Base-by-base conservation (phyloP, 2,113 vertebrate genomes). In the Geothlypis trichas region DNA sequence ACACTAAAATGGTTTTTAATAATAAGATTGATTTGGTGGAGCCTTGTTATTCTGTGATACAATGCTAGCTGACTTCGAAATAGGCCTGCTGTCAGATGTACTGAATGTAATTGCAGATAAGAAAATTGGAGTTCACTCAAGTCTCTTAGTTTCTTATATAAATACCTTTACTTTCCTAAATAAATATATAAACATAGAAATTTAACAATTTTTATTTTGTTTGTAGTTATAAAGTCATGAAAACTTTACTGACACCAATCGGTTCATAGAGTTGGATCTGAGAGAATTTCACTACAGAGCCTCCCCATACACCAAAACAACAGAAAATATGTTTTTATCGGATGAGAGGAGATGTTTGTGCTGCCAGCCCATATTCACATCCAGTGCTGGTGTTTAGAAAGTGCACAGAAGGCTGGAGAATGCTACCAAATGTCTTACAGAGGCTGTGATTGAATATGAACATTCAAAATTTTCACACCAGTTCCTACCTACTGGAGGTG, bases 21-120 rank as follows among this genome's bases (percentile, higher is more conserved):
- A 57, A n/a, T 26, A 71, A 75, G 9, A 68, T 59, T 21, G 5
- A 13, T 62, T 74, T 81, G 31, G 17, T 0, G 0, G 15, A 55
- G 35, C 8, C 19, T 84, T 52, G 28, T 2, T 73, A 4, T 39
- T 66, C 54, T 46, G 13, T 84, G 54, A 69, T 76, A 79, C 37
- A 81, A 15, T 46, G 41, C 27, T 52, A 73, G 30, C 37, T 52
- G 35, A 86, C 35, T 66, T 94, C 4, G 2, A 94, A 93, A 90
- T 37, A 73, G 27, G 15, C 7, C 39, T 63, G 11, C 20, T 66
- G 31, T 66, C 83, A 75, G 79, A 83, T 28, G 2, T 31, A 58
- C 31, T 91, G 73, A 76, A 81, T 76, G 16, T n/a, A 92, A 58
- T 37, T 59, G 51, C 37, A 89, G 55, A 35, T 73, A 67, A 55